phyloP scores from a whole-genome alignment of 1,140 invertebrate species.

The Camponotus vicinus region DNA sequence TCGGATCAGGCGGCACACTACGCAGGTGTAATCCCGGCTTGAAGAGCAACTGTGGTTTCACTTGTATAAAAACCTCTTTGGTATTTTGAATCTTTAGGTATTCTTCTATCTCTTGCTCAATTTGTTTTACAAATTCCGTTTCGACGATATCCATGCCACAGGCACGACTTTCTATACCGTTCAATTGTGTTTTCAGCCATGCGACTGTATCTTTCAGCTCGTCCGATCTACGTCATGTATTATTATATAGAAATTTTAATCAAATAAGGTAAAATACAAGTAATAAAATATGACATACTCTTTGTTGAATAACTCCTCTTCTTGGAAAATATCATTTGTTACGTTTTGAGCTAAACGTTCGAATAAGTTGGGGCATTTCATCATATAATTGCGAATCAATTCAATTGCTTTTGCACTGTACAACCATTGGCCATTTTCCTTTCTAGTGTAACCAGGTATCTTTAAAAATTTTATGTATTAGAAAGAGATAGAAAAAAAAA shows the following conservation, averaged over 20 bases:
- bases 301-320: slow-evolving; percentile 89
- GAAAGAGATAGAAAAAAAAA: slow-evolving; percentile 56
- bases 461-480: slow-evolving; percentile 83
- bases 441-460: slow-evolving; percentile 93
- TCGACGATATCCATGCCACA: slow-evolving; percentile 91
- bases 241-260: not conserved
- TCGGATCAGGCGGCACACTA: slow-evolving; percentile 88
- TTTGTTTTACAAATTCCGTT: slow-evolving; percentile 88
- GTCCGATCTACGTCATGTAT: slow-evolving; percentile 58
- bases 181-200: slow-evolving; percentile 91
- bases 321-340: slow-evolving; percentile 88
- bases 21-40: slow-evolving; percentile 80
- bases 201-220: slow-evolving; percentile 88
- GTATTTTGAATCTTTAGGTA: slow-evolving; percentile 74
- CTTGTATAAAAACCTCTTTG: slow-evolving; percentile 89
- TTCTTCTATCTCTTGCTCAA: slow-evolving; percentile 88
- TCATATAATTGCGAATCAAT: slow-evolving; percentile 90
- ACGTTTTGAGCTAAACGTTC: slow-evolving; percentile 86
- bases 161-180: slow-evolving; percentile 87
- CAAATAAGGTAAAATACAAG: not conserved
- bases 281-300: slow-evolving; percentile 80
- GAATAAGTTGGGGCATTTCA: slow-evolving; percentile 92
- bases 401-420: slow-evolving; percentile 93
- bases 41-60: slow-evolving; percentile 92
- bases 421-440: slow-evolving; percentile 90